Conservation (phyloP, 1,140 invertebrate species). For the Calephelis virginiensis region DNA sequence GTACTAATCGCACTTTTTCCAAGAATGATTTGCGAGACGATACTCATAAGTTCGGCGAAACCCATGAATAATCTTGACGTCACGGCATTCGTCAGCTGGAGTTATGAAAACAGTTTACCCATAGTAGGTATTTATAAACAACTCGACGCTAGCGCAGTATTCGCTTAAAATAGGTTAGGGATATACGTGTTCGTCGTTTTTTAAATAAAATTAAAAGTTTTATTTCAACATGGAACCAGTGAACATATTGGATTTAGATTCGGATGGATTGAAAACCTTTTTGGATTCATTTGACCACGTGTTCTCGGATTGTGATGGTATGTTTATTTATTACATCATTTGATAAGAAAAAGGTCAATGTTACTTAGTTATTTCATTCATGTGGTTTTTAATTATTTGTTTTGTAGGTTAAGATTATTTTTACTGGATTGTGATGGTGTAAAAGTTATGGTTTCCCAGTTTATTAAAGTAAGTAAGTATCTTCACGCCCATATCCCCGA, state of each 20-base stretch:
- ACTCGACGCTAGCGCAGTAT: conserved; percentile 35
- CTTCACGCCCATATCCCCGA: too few species aligned
- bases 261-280: conserved; percentile 50
- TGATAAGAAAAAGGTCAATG: too few species aligned
- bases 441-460: too few species aligned
- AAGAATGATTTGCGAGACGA: too few species aligned
- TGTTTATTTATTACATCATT: conserved; percentile 27
- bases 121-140: background rate
- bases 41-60: too few species aligned
- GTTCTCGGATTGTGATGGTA: conserved; percentile 71
- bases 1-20: too few species aligned
- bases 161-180: conserved; percentile 36
- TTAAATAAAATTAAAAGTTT: conserved; percentile 27
- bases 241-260: conserved; percentile 42
- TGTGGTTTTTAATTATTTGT: too few species aligned
- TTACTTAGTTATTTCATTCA: too few species aligned
- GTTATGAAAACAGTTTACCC: background rate
- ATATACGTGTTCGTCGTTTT: conserved; percentile 42
- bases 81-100: background rate
- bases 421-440: too few species aligned
- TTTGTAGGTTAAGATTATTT: too few species aligned
- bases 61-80: background rate
- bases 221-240: conserved; percentile 49
- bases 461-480: too few species aligned
- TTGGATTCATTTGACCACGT: conserved; percentile 66